Evolutionary conservation across 2,888 invertebrate species (phyloP).

Genomic region (Dromius quadrimaculatus): DNA sequence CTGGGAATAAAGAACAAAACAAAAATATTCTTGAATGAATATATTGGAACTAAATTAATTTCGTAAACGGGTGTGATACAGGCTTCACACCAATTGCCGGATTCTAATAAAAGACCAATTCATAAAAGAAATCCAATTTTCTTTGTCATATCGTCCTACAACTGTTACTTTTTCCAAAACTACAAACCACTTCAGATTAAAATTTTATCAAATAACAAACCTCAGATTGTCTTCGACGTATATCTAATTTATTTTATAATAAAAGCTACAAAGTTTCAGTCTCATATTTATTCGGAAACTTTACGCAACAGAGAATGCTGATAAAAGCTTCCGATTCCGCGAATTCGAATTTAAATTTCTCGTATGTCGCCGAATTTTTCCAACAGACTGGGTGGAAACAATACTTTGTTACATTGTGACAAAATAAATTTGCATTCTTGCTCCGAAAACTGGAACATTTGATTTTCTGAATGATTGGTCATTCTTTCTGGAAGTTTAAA

Average conservation of each 20-base stretch:
- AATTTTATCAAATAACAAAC: conserved; percentile 22
- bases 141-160: neutral
- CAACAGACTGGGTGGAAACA: neutral
- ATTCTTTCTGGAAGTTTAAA: no score
- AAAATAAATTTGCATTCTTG: conserved; percentile 1
- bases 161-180: conserved; percentile 20
- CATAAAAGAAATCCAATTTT: conserved; percentile 22
- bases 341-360: conserved; percentile 5
- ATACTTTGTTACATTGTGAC: neutral
- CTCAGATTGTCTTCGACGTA: neutral
- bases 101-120: no score
- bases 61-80: no score
- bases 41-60: no score
- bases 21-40: no score
- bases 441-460: no score
- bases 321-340: conserved; percentile 3
- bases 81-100: no score
- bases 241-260: conserved; percentile 11
- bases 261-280: conserved; percentile 5
- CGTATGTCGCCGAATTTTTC: neutral
- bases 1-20: no score
- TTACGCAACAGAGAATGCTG: neutral
- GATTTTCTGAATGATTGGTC: no score
- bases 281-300: conserved; percentile 12
- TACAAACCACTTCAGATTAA: conserved; percentile 10